Base-by-base conservation (phyloP, 2,888 invertebrate species). In the Corbicula japonica region DNA sequence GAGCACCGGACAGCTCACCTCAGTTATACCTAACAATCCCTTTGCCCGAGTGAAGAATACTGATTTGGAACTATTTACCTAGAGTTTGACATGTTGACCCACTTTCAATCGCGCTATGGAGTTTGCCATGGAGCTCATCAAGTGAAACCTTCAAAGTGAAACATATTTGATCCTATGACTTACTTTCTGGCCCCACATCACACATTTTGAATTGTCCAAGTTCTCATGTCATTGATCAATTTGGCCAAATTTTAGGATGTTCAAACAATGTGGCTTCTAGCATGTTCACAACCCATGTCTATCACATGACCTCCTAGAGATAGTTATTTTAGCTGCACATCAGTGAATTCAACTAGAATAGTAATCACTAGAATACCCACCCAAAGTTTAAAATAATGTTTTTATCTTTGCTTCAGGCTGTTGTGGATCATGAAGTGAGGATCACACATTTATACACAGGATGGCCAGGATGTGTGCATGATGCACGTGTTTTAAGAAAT, bases 401-500 rank as follows among this genome's bases (percentile, higher is more conserved):
- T 61, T 2, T 12, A 61, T 15, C n/a, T 21, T 23, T 50, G 21
- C 21, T 83, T 12, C 83, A 86, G 70, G 66, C 50, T 23, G 72
- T 78, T 18, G 80, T 76, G 15, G 76, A 85, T 63, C 28, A 50
- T 34, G 68, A 80, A 41, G 50, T 69, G 41, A 52, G n/a, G 34
- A 79, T 86, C 28, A 77, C 50, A 23, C 34, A 76, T 62, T 46
- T 60, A 12, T 82, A 79, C 56, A 54, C 70, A 46, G 85, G 86
- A 3, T 84, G 73, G 63, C 83, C 79, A 26, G 86, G 86, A 21
- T 76, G 72, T 60, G 58, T 54, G 10, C 81, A 84, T 76, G 85
- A 86, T 66, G 84, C 83, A n/a, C 41, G 81, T 23, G 79, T 86
- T 2, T 76, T 84, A 32, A 35, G 71, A 38, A 81, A 82, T 52